phyloP scores from a whole-genome alignment of 64 coral and sea anemone species.

The Orbicella faveolata region DNA sequence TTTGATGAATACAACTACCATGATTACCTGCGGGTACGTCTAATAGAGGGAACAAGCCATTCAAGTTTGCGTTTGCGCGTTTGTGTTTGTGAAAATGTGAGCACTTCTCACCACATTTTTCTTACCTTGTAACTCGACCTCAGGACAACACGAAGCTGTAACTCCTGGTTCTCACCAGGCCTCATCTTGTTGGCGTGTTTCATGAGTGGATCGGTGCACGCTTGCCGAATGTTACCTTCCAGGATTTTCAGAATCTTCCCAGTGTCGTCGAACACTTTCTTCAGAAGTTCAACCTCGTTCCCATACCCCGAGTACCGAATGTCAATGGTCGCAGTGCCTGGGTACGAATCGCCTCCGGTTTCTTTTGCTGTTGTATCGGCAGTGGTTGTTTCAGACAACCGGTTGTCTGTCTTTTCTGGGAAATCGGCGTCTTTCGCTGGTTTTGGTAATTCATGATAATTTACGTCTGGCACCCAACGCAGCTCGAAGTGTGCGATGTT shows the following conservation, averaged over 20 bases:
- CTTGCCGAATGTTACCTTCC: slow-evolving; percentile 56
- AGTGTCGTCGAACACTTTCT: slow-evolving; percentile 40
- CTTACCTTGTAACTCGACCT: slow-evolving; percentile 69
- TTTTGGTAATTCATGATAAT: slow-evolving; percentile 7
- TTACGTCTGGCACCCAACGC: slow-evolving; percentile 52
- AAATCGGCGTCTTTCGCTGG: background rate
- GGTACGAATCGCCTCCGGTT: slow-evolving; percentile 23
- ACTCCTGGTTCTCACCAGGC: slow-evolving; percentile 56
- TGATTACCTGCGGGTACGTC: no score
- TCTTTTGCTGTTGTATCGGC: background rate
- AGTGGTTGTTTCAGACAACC: background rate
- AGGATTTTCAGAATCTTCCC: slow-evolving; percentile 41
- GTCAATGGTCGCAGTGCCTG: slow-evolving; percentile 70
- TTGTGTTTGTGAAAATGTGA: background rate
- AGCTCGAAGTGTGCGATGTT: slow-evolving; percentile 80
- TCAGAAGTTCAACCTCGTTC: slow-evolving; percentile 43
- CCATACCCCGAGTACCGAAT: slow-evolving; percentile 68
- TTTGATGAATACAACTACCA: no score
- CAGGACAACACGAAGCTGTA: slow-evolving; percentile 62
- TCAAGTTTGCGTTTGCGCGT: no score
- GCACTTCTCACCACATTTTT: background rate
- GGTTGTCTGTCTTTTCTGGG: no score
- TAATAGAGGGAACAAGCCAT: no score
- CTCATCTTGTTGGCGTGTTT: slow-evolving; percentile 68
- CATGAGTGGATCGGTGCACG: slow-evolving; percentile 81